phyloP scores from a whole-genome alignment of 2,113 vertebrate species.

The Tichodroma muraria region DNA sequence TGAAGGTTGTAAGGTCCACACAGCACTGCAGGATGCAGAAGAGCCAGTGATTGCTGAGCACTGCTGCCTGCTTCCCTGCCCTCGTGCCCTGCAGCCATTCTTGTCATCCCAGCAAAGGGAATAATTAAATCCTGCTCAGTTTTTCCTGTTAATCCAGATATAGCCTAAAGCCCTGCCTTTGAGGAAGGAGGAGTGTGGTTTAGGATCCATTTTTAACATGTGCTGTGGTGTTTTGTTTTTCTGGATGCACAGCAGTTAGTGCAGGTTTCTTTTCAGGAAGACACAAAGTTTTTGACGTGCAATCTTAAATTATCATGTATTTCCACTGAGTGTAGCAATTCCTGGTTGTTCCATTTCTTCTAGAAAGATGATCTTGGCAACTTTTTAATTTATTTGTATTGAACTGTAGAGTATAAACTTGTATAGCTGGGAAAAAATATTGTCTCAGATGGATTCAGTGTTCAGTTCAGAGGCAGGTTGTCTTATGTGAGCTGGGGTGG shows the following conservation, averaged over 20 bases:
- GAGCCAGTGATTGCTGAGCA: background rate
- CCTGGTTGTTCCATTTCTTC: background rate
- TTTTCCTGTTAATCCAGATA: background rate
- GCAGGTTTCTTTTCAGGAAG: background rate
- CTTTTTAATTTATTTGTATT: background rate
- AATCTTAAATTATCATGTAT: background rate
- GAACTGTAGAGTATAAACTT: background rate
- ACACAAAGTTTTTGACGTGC: rapidly evolving
- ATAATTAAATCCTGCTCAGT: background rate
- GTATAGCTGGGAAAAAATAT: background rate
- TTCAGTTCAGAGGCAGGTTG: background rate
- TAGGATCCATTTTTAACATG: background rate
- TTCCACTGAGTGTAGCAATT: background rate
- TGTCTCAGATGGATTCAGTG: background rate
- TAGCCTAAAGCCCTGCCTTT: background rate
- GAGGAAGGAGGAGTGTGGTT: background rate
- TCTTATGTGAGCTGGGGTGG: background rate
- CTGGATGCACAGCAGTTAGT: background rate
- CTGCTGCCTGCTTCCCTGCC: background rate
- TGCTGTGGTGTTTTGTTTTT: background rate
- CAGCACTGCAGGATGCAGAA: background rate
- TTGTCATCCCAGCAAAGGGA: background rate
- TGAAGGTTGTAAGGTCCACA: background rate
- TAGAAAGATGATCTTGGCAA: background rate
- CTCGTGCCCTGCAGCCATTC: background rate